A percentile compares a stretch with the other conserved stretches of the same genome.
Evolutionary conservation across 2,888 invertebrate genomes (phyloP).

Genomic region (Philopedon plagiatum): DNA sequence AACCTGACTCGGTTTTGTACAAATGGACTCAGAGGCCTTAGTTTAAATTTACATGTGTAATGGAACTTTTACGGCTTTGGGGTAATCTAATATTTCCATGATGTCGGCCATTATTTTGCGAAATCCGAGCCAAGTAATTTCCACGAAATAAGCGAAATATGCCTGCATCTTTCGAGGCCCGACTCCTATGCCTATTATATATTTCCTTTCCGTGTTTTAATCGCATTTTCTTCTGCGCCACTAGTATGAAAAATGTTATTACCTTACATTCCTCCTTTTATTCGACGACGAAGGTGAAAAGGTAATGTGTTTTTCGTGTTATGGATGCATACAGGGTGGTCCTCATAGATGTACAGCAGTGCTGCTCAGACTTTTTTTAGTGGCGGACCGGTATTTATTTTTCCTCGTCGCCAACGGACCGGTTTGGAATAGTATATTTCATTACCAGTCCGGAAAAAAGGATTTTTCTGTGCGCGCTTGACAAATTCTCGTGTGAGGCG

Average conservation of each 20-base stretch:
- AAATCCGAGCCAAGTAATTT: conserved; percentile 13
- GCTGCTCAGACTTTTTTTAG: no score
- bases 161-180: not conserved
- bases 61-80: conserved; percentile 5
- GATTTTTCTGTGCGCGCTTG: no score
- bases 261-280: not conserved
- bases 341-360: no score
- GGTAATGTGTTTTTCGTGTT: not conserved
- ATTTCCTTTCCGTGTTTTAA: conserved; percentile 16
- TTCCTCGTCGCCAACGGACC: no score
- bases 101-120: conserved; percentile 3
- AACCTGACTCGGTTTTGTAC: not conserved
- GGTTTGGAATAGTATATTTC: no score
- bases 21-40: not conserved
- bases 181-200: conserved; percentile 10
- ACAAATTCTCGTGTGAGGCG: no score
- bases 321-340: no score
- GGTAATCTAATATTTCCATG: conserved; percentile 15
- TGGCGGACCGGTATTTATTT: no score
- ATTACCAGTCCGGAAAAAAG: no score
- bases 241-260: not conserved
- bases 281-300: not conserved
- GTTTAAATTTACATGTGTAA: conserved; percentile 12
- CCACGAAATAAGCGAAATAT: conserved; percentile 6
- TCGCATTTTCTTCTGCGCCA: not conserved